These are phyloP conservation scores for Taxidea taxus DNA, from an alignment of 2,113 vertebrate species.

Conservation along the genomic window DNA sequence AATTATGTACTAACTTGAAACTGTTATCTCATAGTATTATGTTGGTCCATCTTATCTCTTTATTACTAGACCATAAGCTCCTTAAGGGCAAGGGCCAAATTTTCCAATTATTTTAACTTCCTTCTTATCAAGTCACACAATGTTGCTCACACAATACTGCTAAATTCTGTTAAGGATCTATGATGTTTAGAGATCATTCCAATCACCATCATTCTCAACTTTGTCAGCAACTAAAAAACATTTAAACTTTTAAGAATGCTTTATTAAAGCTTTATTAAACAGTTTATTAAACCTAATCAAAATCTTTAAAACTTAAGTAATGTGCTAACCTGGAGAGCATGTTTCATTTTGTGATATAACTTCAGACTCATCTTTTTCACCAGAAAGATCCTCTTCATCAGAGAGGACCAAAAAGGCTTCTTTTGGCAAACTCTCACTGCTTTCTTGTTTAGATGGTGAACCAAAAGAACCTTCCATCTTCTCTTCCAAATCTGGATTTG, in stretches of 20 bases:
- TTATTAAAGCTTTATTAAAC: not conserved
- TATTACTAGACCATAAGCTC: not conserved
- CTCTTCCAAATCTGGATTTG: constrained; percentile 82
- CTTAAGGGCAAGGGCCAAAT: not conserved
- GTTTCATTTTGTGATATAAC: constrained; percentile 58
- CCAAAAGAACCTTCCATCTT: constrained; percentile 81
- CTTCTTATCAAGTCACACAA: not conserved
- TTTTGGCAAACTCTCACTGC: constrained; percentile 86
- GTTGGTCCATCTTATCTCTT: not conserved
- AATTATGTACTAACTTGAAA: constrained; percentile 1
- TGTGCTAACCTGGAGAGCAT: constrained; percentile 79
- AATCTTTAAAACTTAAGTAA: not conserved
- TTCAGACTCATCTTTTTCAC: constrained; percentile 82
- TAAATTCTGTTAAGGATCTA: constrained; percentile 32
- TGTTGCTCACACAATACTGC: not conserved
- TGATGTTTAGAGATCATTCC: not conserved
- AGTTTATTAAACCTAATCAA: constrained; percentile 8
- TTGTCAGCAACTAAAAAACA: not conserved
- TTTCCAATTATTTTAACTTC: constrained; percentile 10
- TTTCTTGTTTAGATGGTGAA: constrained; percentile 87
- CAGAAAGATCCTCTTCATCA: constrained; percentile 87
- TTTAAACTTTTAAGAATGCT: not conserved
- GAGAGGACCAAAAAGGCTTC: constrained; percentile 89
- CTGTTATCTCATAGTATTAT: not conserved
- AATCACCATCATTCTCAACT: constrained; percentile 14